phyloP scores from a whole-genome alignment of 1,140 invertebrate species.

The Triops longicaudatus region DNA sequence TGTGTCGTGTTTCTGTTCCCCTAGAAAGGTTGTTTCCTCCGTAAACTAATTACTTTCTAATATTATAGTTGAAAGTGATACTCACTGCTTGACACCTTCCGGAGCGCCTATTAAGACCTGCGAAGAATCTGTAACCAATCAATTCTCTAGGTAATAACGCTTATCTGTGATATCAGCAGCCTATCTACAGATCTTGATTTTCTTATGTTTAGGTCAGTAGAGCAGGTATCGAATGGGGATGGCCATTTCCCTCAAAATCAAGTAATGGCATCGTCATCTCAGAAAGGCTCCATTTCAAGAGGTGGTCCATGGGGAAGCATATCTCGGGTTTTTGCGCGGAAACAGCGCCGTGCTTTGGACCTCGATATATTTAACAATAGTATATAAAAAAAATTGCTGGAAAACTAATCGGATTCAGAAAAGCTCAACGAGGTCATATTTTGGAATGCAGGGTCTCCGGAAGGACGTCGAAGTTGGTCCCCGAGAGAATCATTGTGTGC shows the following conservation, averaged over 20 bases:
- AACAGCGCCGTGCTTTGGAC: constrained; percentile 57
- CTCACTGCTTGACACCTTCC: neutral
- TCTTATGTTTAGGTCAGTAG: constrained; percentile 55
- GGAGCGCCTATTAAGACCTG: neutral
- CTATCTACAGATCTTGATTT: no score
- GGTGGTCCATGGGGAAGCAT: constrained; percentile 63
- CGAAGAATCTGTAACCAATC: neutral
- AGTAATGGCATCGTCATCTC: constrained; percentile 19
- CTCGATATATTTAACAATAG: constrained; percentile 24
- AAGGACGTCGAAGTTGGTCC: constrained; percentile 33
- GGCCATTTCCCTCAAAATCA: constrained; percentile 20
- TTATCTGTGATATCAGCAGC: no score
- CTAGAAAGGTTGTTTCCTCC: neutral
- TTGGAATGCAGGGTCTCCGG: constrained; percentile 23
- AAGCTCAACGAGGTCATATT: neutral
- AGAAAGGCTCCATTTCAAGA: constrained; percentile 30
- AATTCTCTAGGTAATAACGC: constrained; percentile 45
- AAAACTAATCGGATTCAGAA: neutral
- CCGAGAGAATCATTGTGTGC: constrained; percentile 33
- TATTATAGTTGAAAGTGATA: neutral
- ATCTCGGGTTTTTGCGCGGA: constrained; percentile 66
- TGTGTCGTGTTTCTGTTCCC: constrained; percentile 3
- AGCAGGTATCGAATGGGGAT: constrained; percentile 49
- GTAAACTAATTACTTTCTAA: neutral
- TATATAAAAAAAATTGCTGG: neutral